Conservation (phyloP, 2,888 invertebrate species). For the Luperina testacea region DNA sequence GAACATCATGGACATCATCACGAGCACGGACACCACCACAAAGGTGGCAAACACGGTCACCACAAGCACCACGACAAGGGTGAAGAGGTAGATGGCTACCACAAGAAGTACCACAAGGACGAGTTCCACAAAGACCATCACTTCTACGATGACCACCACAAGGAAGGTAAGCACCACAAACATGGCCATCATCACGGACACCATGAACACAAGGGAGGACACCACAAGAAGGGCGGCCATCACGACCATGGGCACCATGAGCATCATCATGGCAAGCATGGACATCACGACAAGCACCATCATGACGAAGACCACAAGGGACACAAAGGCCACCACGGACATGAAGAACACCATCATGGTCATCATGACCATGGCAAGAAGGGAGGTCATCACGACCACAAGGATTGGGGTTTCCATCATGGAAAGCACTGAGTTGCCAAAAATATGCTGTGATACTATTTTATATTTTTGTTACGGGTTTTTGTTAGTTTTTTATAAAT, state of each 20-base stretch:
- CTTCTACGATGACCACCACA: constrained; percentile 87
- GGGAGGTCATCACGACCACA: constrained; percentile 86
- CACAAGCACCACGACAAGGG: constrained; percentile 87
- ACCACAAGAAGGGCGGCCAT: constrained; percentile 88
- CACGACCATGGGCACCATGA: constrained; percentile 85
- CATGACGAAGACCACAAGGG: constrained; percentile 85
- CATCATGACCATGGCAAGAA: constrained; percentile 88
- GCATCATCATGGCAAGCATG: constrained; percentile 86
- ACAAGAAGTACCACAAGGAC: constrained; percentile 88
- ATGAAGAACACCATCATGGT: constrained; percentile 86
- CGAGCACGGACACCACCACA: constrained; percentile 86
- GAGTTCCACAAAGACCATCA: constrained; percentile 88
- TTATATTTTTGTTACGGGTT: constrained; percentile 73
- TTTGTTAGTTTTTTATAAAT: constrained; percentile 75
- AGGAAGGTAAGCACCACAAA: constrained; percentile 88
- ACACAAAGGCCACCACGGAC: constrained; percentile 88
- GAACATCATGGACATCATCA: constrained; percentile 86
- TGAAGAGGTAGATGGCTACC: constrained; percentile 85
- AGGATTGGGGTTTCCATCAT: constrained; percentile 87
- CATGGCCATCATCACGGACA: constrained; percentile 87
- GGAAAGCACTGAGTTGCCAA: constrained; percentile 84
- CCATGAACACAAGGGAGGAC: constrained; percentile 83
- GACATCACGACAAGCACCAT: constrained; percentile 87
- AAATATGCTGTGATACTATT: constrained; percentile 81
- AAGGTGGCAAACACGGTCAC: constrained; percentile 86